Percentiles rank a stretch among this genome's conserved stretches.
Conservation (phyloP, 2,113 vertebrate genomes). For the Atrichornis clamosus region DNA sequence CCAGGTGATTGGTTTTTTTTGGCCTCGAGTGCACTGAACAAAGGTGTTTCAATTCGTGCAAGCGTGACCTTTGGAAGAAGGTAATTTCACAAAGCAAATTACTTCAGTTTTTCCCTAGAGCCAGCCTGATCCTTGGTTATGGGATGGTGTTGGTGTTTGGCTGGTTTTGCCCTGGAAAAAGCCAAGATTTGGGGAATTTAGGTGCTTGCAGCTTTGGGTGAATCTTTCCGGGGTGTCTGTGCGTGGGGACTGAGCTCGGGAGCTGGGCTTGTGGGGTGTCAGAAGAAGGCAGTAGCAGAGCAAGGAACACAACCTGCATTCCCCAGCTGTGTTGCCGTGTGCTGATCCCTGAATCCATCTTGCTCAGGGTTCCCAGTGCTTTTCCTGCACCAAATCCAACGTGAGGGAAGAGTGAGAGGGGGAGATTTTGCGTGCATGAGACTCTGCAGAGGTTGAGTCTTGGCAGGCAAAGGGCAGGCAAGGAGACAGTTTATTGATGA, state of each 20-base stretch:
- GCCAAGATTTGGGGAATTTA: background rate
- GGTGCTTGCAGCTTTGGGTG: background rate
- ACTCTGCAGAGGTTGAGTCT: background rate
- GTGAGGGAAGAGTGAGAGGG: background rate
- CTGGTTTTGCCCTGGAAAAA: background rate
- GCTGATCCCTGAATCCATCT: background rate
- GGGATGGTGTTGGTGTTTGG: background rate
- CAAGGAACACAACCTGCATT: background rate
- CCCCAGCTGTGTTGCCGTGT: background rate
- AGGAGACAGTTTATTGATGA: background rate
- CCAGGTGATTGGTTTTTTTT: background rate
- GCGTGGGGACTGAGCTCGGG: background rate
- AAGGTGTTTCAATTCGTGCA: background rate
- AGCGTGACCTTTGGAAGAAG: background rate
- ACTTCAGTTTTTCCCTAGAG: background rate
- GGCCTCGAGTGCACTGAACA: background rate
- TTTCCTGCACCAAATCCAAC: background rate
- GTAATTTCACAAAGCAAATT: background rate
- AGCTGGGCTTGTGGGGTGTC: background rate
- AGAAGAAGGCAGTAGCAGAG: background rate
- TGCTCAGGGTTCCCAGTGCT: background rate
- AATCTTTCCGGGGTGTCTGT: background rate
- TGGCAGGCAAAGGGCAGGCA: background rate
- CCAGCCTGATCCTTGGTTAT: background rate
- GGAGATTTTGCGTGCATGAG: background rate